These are phyloP conservation scores for Drosophila eugracilis DNA, from an alignment of 1,140 invertebrate genomes.

Conservation along the genomic window DNA sequence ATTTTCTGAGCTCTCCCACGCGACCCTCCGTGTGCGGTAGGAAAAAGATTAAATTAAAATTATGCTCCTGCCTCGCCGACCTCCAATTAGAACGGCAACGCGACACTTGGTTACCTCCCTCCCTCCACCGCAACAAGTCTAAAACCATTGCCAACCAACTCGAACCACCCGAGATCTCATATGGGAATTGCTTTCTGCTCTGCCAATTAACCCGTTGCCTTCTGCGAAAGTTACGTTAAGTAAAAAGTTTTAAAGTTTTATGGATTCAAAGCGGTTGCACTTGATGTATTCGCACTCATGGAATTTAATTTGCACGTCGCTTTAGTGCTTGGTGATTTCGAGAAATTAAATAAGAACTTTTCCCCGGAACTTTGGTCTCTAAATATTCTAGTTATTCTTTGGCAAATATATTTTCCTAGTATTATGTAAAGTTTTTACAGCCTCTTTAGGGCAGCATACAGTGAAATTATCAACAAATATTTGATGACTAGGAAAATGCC, in stretches of 20 bases:
- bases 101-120: slow-evolving; percentile 30
- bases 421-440: slow-evolving; percentile 14
- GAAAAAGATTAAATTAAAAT: slow-evolving; percentile 82
- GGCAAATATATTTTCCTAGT: slow-evolving; percentile 17
- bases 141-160: background rate
- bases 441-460: background rate
- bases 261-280: slow-evolving; percentile 38
- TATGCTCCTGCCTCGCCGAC: slow-evolving; percentile 54
- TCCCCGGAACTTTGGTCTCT: background rate
- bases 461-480: background rate
- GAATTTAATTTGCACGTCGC: slow-evolving; percentile 13
- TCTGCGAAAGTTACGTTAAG: slow-evolving; percentile 11
- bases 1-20: slow-evolving; percentile 50
- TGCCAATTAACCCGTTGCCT: slow-evolving; percentile 46
- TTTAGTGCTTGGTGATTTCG: slow-evolving; percentile 13
- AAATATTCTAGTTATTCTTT: slow-evolving; percentile 24
- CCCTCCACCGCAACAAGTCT: too few relatives aligned
- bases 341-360: slow-evolving; percentile 20
- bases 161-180: slow-evolving; percentile 11
- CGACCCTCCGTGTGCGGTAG: slow-evolving; percentile 39
- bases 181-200: slow-evolving; percentile 38
- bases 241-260: slow-evolving; percentile 34
- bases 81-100: slow-evolving; percentile 66
- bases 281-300: slow-evolving; percentile 23
- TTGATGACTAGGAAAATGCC: background rate